Base-by-base conservation (phyloP, 2,113 vertebrate genomes). In the Sarotherodon lohbergeri region DNA sequence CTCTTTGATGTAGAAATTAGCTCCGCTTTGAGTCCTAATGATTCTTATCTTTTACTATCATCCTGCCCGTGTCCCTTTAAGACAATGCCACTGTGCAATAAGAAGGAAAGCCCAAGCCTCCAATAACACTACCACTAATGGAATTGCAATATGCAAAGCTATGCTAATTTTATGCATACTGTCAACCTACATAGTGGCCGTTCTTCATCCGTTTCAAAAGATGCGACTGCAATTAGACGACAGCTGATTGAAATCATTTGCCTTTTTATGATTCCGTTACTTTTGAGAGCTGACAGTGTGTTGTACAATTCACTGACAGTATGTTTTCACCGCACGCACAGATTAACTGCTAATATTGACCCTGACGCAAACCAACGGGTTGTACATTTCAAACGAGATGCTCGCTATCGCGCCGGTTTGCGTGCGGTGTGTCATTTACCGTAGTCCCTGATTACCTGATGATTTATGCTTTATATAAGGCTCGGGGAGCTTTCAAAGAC, bases 401-500 rank as follows among this genome's bases (percentile, higher is more conserved):
- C 90, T 93, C 59, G 48, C 80, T 36, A 84, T 92, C 89, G 29
- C 19, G 6, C 48, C 83, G 86, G 95, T 96, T 96, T 95, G 95
- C 94, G 92, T 91, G 89, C 52, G 84, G 90, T 61, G 90, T 95
- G 95, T 95, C 95, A 93, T 95, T 95, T 90, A 90, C 91, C 91
- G 91, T 94, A 89, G 93, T 93, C 90, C 93, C 94, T 94, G 94
- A 96, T 96, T 95, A 95, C 91, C 91, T 87, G 29, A 78, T 94
- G 94, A 96, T 95, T 95, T 95, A 94, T 94, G 92, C 93, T 95
- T 95, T 95, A 94, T 95, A 94, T 91, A 88, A 94, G 11, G 63
- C 90, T 39, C 79, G 5, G 79, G 59, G 83, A 56, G 71, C 54
- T 89, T 91, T 94, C 88, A 93, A 94, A 94, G 91, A 82, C n/a